Percentiles rank a stretch among this genome's conserved stretches.
Conservation (phyloP, 2,797 vertebrate species). For the Lophius americanus region DNA sequence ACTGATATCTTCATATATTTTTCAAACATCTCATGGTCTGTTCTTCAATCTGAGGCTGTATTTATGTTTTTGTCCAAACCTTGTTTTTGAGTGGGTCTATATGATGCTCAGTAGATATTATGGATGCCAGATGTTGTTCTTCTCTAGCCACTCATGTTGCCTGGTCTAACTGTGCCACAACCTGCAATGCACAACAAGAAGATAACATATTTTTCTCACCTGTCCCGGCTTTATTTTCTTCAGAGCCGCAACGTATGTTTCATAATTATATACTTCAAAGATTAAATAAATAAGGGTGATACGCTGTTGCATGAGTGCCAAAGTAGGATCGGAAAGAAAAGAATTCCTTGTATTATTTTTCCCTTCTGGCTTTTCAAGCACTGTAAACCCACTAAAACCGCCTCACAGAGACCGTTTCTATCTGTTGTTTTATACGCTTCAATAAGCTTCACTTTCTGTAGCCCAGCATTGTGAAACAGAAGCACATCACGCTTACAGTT, state of each 20-base stretch:
- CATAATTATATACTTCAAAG: conserved; percentile 64
- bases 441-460: conserved; percentile 36
- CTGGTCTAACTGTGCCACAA: conserved; percentile 47
- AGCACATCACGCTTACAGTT: conserved; percentile 35
- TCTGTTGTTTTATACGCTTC: conserved; percentile 58
- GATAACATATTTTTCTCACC: conserved; percentile 56
- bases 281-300: conserved; percentile 41
- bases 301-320: conserved; percentile 80
- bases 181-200: conserved; percentile 66
- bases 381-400: conserved; percentile 52
- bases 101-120: conserved; percentile 40
- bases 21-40: conserved; percentile 28
- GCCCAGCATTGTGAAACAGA: conserved; percentile 33
- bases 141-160: conserved; percentile 21
- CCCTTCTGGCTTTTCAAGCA: conserved; percentile 36
- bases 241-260: conserved; percentile 66
- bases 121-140: conserved; percentile 33
- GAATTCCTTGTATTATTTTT: conserved; percentile 46
- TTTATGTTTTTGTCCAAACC: conserved; percentile 21
- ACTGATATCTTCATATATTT: conserved; percentile 31
- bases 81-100: conserved; percentile 53
- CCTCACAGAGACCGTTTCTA: conserved; percentile 34
- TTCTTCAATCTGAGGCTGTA: conserved; percentile 29
- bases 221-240: conserved; percentile 61
- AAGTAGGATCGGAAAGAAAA: conserved; percentile 68